Percentiles rank a stretch among this genome's conserved stretches.
These are phyloP conservation scores for Baryphthengus martii DNA, from an alignment of 2,113 vertebrate genomes.

Conservation along the genomic window DNA sequence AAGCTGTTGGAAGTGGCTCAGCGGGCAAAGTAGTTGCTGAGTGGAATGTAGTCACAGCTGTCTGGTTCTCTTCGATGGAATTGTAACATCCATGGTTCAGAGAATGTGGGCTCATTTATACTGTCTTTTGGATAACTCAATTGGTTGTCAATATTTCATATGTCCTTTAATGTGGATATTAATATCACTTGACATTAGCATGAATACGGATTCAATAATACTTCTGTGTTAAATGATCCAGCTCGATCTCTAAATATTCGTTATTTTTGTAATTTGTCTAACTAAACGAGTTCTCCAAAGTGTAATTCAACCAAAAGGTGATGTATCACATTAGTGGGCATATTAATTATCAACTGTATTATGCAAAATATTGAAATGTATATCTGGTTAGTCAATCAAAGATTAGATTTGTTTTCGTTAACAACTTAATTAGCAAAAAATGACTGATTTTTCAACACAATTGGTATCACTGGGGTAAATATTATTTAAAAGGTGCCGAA, in stretches of 20 bases:
- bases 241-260: neutral
- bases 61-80: neutral
- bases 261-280: neutral
- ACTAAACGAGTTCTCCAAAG: neutral
- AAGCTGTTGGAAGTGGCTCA: neutral
- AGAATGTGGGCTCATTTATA: neutral
- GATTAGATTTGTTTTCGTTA: neutral
- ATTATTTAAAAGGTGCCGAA: neutral
- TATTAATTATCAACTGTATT: neutral
- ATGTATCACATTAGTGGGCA: neutral
- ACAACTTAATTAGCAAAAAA: neutral
- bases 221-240: neutral
- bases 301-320: accelerated
- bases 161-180: neutral
- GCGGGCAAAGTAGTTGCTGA: neutral
- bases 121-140: neutral
- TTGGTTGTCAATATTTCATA: neutral
- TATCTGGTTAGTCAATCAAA: neutral
- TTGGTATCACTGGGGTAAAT: accelerated
- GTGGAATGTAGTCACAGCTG: neutral
- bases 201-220: neutral
- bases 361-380: neutral
- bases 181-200: neutral
- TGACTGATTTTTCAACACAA: neutral
- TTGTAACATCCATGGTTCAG: neutral